Base-by-base conservation (phyloP, 1,140 invertebrate genomes). In the Plutomurus gul region DNA sequence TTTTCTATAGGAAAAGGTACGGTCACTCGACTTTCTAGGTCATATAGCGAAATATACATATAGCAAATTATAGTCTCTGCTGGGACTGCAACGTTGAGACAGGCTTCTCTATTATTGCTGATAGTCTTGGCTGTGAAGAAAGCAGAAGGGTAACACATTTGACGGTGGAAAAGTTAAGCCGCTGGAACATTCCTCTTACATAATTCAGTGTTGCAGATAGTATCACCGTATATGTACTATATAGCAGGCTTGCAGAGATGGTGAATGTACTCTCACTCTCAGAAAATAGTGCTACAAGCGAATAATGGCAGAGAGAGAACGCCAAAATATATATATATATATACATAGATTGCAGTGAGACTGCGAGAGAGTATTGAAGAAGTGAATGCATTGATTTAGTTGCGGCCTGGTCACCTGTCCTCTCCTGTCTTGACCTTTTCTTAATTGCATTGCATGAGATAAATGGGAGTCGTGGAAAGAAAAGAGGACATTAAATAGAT, bases 361-460 rank as follows among this genome's bases (percentile, higher is more conserved):
- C 27, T 16, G 25, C 16, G 13, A 33, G 56, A 65, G 30, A 33
- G 56, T 65, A 65, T 65, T 65, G 56, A n/a, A 65, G 36, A 30
- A 65, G 27, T 65, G 30, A 30, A 36, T 65, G 56, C 56, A 65
- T 65, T 65, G 56, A 65, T 65, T 65, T 65, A 65, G 56, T 30
- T 65, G 27, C 25, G 27, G 27, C 36, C 56, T 65, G 27, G 25
- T 65, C 56, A 65, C 56, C 56, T 65, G 56, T 65, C 56, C 27
- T 65, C 56, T 56, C 51, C 51, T 65, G 56, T 65, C 36, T 65
- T 65, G 56, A 65, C 56, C 56, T 65, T 56, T 65, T 65, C 25
- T 65, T 65, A 65, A 65, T 65, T 65, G 27, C 56, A 27, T 65
- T 65, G 56, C 56, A 65, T 65, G 56, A 65, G 56, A 65, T 65